phyloP scores from a whole-genome alignment of 1,140 invertebrate species.

The Wasmannia auropunctata region DNA sequence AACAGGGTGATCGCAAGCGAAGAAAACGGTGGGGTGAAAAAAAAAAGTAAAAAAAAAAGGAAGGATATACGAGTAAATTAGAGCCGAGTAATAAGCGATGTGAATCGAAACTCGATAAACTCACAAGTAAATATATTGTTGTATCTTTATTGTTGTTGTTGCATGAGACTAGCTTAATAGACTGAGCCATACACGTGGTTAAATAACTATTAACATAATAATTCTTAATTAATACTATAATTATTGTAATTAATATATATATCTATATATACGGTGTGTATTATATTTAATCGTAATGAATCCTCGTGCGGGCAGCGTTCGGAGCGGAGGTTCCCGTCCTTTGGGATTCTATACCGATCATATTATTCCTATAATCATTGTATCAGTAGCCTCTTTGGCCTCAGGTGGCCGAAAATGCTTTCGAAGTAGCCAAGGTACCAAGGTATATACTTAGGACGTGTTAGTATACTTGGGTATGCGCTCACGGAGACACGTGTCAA shows the following conservation, averaged over 20 bases:
- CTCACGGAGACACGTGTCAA: not conserved
- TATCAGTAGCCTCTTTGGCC: not conserved
- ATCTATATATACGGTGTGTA: constrained; percentile 74
- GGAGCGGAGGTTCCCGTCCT: constrained; percentile 76
- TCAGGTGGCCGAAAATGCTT: not conserved
- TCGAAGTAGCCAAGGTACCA: constrained; percentile 9
- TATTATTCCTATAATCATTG: not conserved
- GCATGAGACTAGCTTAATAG: constrained; percentile 84
- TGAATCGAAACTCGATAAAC: constrained; percentile 65
- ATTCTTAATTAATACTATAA: constrained; percentile 82
- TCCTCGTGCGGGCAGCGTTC: constrained; percentile 78
- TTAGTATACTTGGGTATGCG: constrained; percentile 3
- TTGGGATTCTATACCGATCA: constrained; percentile 57
- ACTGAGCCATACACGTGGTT: constrained; percentile 82
- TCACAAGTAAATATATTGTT: constrained; percentile 82
- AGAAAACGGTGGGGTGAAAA: constrained; percentile 32
- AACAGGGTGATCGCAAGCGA: constrained; percentile 64
- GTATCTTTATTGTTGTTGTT: constrained; percentile 84
- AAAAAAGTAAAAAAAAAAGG: constrained; percentile 52
- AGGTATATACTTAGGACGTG: constrained; percentile 25
- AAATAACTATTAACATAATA: constrained; percentile 83
- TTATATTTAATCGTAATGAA: constrained; percentile 82
- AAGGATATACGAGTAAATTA: constrained; percentile 50
- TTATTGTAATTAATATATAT: constrained; percentile 80
- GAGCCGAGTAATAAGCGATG: constrained; percentile 61